Evolutionary conservation across 2,797 vertebrate genomes (phyloP).

Genomic region (Acomys russatus): DNA sequence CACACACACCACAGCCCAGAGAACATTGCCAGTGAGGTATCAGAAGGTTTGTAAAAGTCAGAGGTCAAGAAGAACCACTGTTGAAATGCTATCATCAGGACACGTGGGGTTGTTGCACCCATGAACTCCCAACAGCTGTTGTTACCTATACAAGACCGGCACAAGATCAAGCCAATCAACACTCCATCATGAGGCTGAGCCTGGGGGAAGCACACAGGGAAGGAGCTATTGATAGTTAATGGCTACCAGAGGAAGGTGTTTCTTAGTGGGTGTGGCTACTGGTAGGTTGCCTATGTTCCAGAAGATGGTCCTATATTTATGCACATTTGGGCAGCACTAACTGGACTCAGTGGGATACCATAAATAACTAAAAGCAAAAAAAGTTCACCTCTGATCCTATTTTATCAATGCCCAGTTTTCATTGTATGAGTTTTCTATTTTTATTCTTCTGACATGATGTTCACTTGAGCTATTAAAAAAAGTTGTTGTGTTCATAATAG

Average conservation of each 20-base stretch:
- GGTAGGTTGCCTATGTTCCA: background rate
- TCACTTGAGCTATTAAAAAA: constrained; percentile 78
- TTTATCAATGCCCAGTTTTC: constrained; percentile 6
- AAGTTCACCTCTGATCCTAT: constrained; percentile 25
- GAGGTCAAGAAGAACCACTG: background rate
- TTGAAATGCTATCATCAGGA: background rate
- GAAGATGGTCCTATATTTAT: background rate
- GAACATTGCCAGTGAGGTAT: background rate
- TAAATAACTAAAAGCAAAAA: background rate
- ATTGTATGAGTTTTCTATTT: constrained; percentile 82
- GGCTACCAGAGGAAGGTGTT: too few species aligned
- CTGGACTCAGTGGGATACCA: background rate
- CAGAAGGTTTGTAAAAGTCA: background rate
- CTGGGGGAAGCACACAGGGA: too few species aligned
- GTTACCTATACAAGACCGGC: too few species aligned
- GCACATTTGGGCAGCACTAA: too few species aligned
- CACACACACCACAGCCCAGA: background rate
- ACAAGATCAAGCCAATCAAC: too few species aligned
- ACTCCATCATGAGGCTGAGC: background rate
- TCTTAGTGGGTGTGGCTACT: too few species aligned
- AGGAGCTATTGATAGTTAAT: background rate
- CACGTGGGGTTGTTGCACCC: background rate
- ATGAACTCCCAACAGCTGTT: background rate
- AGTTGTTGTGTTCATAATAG: constrained; percentile 86
- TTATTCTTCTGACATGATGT: constrained; percentile 82